Conservation (phyloP, 2,888 invertebrate genomes). For the Acholoe squamosa region DNA sequence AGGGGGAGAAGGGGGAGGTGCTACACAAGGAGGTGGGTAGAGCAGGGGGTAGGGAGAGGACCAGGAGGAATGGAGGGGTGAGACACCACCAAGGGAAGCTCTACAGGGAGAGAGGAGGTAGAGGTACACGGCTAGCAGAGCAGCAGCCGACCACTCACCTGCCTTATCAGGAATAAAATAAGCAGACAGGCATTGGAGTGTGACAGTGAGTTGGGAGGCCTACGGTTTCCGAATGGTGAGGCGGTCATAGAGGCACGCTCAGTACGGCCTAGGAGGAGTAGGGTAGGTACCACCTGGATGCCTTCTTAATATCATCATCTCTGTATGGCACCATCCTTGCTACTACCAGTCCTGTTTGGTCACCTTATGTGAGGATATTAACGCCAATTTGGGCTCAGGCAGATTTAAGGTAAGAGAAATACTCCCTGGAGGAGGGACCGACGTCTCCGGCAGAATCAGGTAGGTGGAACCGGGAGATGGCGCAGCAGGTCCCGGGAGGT, state of each 20-base stretch:
- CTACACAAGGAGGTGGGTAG: not conserved
- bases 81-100: not conserved
- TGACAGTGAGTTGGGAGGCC: conserved; percentile 54
- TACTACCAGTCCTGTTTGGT: too few relatives aligned
- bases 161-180: conserved; percentile 57
- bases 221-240: conserved; percentile 46
- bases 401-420: too few relatives aligned
- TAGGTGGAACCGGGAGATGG: too few relatives aligned
- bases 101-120: not conserved
- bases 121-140: not conserved
- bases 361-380: too few relatives aligned
- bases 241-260: conserved; percentile 35
- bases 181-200: conserved; percentile 47
- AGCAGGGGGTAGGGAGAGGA: not conserved
- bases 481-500: too few relatives aligned
- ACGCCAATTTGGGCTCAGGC: too few relatives aligned
- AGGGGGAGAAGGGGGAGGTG: not conserved
- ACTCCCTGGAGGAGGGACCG: too few relatives aligned
- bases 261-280: not conserved
- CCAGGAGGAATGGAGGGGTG: too few relatives aligned
- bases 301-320: not conserved
- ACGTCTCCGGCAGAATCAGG: too few relatives aligned
- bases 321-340: too few relatives aligned
- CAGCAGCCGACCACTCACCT: conserved; percentile 4
- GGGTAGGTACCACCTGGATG: conserved; percentile 1